phyloP scores from a whole-genome alignment of 2,888 invertebrate species.

The Caenorhabditis afra region DNA sequence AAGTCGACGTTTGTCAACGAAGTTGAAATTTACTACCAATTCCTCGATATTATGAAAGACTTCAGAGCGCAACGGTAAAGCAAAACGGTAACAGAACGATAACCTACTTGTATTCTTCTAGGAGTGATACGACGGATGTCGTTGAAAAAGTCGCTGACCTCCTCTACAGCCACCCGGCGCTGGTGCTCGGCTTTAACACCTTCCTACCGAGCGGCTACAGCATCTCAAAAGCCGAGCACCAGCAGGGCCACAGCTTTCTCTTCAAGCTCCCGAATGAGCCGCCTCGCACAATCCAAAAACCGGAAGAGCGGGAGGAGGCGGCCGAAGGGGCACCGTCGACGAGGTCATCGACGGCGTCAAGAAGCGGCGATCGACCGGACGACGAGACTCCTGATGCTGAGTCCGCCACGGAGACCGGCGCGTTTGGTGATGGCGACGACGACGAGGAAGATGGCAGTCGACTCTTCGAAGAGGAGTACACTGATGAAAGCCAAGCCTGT shows the following conservation, averaged over 20 bases:
- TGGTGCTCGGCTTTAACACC: constrained; percentile 98
- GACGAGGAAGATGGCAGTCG: too few species aligned
- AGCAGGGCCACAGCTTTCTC: constrained; percentile 52
- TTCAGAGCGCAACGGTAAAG: constrained; percentile 93
- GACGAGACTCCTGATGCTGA: too few species aligned
- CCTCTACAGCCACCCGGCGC: constrained; percentile 95
- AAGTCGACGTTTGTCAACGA: constrained; percentile 95
- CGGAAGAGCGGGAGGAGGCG: background rate
- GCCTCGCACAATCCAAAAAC: constrained; percentile 3
- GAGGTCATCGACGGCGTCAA: too few species aligned
- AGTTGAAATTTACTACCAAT: constrained; percentile 97
- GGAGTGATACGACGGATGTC: constrained; percentile 96
- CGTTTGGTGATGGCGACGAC: too few species aligned
- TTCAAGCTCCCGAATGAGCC: constrained; percentile 45
- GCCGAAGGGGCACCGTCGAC: too few species aligned
- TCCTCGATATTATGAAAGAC: constrained; percentile 99
- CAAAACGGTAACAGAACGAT: too few species aligned
- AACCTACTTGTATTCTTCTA: too few species aligned
- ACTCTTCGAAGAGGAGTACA: too few species aligned
- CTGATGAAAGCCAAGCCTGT: too few species aligned
- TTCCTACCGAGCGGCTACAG: constrained; percentile 95
- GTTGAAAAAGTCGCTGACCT: constrained; percentile 96
- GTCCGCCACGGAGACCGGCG: too few species aligned
- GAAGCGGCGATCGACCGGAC: too few species aligned
- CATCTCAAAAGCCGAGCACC: too few species aligned